Evolutionary conservation across 2,888 invertebrate species (phyloP).

Genomic region (Pseudococcus jackbeardsleyi): DNA sequence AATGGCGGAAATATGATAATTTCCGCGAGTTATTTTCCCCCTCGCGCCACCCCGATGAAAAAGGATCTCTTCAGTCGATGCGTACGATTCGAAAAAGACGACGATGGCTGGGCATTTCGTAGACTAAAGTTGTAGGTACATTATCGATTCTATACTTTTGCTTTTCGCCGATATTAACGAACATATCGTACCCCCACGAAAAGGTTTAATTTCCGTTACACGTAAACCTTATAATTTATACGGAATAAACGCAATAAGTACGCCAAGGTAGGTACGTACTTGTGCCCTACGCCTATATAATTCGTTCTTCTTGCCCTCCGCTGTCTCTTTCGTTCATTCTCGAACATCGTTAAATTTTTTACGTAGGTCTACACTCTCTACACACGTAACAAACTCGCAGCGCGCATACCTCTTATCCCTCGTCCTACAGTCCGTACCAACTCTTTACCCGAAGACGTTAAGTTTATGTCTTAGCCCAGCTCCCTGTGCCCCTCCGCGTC

Average conservation of each 20-base stretch:
- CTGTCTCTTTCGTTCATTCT: not conserved
- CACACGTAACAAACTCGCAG: not conserved
- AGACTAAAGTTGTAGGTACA: not conserved
- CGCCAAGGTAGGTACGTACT: not conserved
- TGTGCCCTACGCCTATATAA: not conserved
- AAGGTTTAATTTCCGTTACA: slow-evolving; percentile 36
- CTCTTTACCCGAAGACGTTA: not conserved
- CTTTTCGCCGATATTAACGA: not conserved
- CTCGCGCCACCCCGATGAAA: no score
- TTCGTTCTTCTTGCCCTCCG: not conserved
- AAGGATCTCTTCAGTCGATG: no score
- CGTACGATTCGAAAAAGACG: no score
- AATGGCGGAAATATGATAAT: no score
- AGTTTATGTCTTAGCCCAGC: not conserved
- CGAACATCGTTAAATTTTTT: slow-evolving; percentile 20
- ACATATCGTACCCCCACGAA: not conserved
- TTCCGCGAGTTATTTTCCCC: no score
- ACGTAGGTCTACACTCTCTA: not conserved
- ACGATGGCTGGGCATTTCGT: not conserved
- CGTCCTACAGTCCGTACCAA: not conserved
- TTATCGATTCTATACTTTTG: not conserved
- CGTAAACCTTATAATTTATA: slow-evolving; percentile 39
- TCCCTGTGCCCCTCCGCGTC: not conserved
- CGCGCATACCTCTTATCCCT: not conserved
- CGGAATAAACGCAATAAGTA: not conserved